These are phyloP conservation scores for Emydocephalus ijimae DNA, from an alignment of 2,113 vertebrate species.

Conservation along the genomic window DNA sequence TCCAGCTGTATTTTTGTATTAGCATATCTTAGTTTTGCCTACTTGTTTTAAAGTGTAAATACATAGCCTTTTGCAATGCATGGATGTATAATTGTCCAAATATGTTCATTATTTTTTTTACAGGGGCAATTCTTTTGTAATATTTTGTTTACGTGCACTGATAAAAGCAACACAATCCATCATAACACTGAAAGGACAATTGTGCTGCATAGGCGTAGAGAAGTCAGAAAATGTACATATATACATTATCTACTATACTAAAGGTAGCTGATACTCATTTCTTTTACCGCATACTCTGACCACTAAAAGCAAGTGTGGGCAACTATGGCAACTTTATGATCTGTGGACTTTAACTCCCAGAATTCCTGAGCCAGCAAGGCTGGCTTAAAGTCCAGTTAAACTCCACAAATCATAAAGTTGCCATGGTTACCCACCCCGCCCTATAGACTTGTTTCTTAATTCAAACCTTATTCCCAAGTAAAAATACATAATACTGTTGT, in stretches of 20 bases:
- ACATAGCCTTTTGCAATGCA: neutral
- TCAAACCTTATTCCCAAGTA: neutral
- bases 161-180: slow-evolving; percentile 1
- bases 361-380: neutral
- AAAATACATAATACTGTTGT: neutral
- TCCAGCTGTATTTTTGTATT: slow-evolving; percentile 11
- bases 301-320: neutral
- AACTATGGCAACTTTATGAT: neutral
- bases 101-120: neutral
- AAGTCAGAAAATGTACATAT: neutral
- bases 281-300: neutral
- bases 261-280: neutral
- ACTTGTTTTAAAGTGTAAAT: slow-evolving; percentile 24
- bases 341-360: neutral
- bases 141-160: neutral
- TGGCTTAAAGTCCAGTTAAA: neutral
- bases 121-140: slow-evolving; percentile 26
- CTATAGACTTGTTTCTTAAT: neutral
- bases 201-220: rapidly evolving
- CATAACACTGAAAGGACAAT: neutral
- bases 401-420: neutral
- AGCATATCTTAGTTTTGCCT: slow-evolving; percentile 2
- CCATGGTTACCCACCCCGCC: neutral
- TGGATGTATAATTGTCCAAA: neutral
- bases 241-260: neutral